Percentiles rank a stretch among this genome's conserved stretches.
phyloP scores from a whole-genome alignment of 2,888 invertebrate species.

The Neria commutata region DNA sequence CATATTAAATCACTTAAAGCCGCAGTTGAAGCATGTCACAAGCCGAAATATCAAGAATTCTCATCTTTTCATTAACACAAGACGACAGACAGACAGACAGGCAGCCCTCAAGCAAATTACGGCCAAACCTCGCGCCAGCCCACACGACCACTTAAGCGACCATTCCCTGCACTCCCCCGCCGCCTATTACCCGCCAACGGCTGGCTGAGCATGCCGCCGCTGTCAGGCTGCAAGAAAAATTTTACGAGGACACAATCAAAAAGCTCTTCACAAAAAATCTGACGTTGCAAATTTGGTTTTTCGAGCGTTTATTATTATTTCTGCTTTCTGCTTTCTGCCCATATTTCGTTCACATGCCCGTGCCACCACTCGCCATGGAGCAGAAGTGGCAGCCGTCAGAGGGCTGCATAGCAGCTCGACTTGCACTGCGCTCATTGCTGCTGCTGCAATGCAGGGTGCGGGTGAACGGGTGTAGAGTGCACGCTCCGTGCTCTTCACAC shows the following conservation, averaged over 20 bases:
- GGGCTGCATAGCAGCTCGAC: background rate
- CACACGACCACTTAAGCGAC: background rate
- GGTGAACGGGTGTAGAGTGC: too few species aligned
- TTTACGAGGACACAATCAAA: slow-evolving; percentile 42
- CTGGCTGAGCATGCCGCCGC: background rate
- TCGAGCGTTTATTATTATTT: slow-evolving; percentile 50
- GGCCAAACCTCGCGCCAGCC: background rate
- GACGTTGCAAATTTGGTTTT: slow-evolving; percentile 59
- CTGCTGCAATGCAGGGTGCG: slow-evolving; percentile 28
- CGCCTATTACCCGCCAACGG: background rate
- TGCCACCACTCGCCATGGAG: slow-evolving; percentile 18
- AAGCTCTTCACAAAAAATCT: slow-evolving; percentile 51
- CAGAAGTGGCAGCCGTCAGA: background rate
- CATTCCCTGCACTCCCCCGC: background rate
- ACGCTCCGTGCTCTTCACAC: slow-evolving; percentile 41
- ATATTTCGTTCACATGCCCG: slow-evolving; percentile 16
- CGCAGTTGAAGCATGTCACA: too few species aligned
- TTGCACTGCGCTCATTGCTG: slow-evolving; percentile 21
- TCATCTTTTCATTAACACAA: too few species aligned
- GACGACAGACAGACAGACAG: background rate
- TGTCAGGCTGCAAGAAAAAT: slow-evolving; percentile 4
- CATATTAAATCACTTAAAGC: too few species aligned
- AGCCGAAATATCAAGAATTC: too few species aligned
- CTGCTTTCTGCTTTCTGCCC: slow-evolving; percentile 39
- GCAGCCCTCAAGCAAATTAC: background rate